Base-by-base conservation (phyloP, 2,113 vertebrate species). In the Xenopus borealis region DNA sequence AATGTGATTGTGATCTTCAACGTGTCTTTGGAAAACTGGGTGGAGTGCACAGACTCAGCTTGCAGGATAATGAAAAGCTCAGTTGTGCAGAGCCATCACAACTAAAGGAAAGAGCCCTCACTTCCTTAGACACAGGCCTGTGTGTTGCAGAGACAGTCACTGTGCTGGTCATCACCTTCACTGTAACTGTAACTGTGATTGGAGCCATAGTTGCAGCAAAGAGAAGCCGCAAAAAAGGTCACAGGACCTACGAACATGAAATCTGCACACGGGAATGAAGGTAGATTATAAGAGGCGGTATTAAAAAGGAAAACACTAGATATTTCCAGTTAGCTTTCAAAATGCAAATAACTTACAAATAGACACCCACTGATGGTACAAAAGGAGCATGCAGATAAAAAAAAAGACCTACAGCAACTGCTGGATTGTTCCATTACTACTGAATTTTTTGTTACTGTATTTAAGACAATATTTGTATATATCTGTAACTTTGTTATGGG, bases 1-100 rank as follows among this genome's bases (percentile, higher is more conserved):
- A 82, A 62, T 94, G 93, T n/a, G 89, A 94, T 74, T 94, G 93
- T 23, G 91, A 93, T 78, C 86, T 93, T 66, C 93, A 94, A 78
- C 85, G 91, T 27, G 89, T 91, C 2, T 93, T 94, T 81, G 71
- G 83, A 63, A 94, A 94, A 78, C 82, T 94, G 69, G 84, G 78
- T 4, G 89, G 82, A 65, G 84, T 94, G 72, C 86, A 89, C 72
- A 74, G 88, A 67, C 86, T 94, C 62, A 86, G 89, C 66, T 79
- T 94, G 79, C 89, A 93, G 27, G 90, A 93, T 85, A 92, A 92
- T 68, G 57, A 70, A 40, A 89, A 91, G 70, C 81, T 94, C 76
- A 89, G 79, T 3, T 94, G 93, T 72, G 3, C 11, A 7, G 76
- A 78, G 6, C 91, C 92, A 0, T 20, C 78, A 0, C 82, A 84